These are phyloP conservation scores for Colistium nudipinnis DNA, from an alignment of 2,113 vertebrate genomes.

Conservation along the genomic window DNA sequence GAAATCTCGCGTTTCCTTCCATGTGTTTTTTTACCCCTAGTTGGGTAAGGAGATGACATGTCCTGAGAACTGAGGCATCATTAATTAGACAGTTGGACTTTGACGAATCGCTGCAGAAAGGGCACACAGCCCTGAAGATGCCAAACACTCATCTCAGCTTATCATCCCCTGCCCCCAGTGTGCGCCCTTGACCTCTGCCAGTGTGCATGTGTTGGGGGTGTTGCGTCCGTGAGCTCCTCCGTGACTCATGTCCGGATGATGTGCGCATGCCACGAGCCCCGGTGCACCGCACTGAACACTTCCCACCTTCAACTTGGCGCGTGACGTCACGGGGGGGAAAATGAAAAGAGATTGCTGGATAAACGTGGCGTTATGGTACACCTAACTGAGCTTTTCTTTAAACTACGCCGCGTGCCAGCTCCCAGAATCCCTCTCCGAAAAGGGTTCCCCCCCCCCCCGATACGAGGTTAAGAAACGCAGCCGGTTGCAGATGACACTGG, in stretches of 20 bases:
- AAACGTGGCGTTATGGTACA: slow-evolving; percentile 41
- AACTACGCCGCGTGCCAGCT: slow-evolving; percentile 16
- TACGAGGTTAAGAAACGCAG: slow-evolving; percentile 68
- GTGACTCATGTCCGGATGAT: slow-evolving; percentile 64
- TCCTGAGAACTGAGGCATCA: slow-evolving; percentile 72
- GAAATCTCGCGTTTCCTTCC: slow-evolving; percentile 52
- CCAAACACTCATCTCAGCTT: slow-evolving; percentile 74
- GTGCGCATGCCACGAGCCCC: slow-evolving; percentile 37
- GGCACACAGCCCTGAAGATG: slow-evolving; percentile 76
- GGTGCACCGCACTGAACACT: slow-evolving; percentile 12
- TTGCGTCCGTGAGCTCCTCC: slow-evolving; percentile 44
- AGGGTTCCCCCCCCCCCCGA: slow-evolving; percentile 69
- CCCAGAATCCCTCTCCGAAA: slow-evolving; percentile 53
- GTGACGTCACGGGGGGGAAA: slow-evolving; percentile 27
- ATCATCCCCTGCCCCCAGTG: slow-evolving; percentile 59
- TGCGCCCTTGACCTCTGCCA: slow-evolving; percentile 68
- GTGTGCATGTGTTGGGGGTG: slow-evolving; percentile 33
- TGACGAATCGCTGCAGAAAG: slow-evolving; percentile 81
- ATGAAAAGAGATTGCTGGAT: slow-evolving; percentile 34
- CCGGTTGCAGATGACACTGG: slow-evolving; percentile 69
- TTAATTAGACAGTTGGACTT: slow-evolving; percentile 81
- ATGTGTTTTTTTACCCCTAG: slow-evolving; percentile 61
- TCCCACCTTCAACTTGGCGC: slow-evolving; percentile 10
- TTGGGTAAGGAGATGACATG: slow-evolving; percentile 63
- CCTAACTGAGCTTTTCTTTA: slow-evolving; percentile 42